These are phyloP conservation scores for Halcyon senegalensis DNA, from an alignment of 2,113 vertebrate genomes.

Conservation along the genomic window DNA sequence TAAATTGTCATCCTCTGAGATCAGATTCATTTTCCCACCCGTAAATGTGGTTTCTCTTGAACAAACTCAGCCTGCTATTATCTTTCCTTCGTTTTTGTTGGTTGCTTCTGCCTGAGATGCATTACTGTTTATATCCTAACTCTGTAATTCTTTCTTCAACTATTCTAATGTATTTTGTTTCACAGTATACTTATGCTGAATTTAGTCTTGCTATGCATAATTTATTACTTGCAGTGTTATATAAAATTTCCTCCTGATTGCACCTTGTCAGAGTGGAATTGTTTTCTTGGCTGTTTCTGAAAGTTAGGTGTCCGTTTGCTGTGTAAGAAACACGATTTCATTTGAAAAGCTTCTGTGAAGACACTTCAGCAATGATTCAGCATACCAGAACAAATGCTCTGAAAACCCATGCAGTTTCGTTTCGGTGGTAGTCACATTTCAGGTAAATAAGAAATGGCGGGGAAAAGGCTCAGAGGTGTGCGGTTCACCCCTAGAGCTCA, in stretches of 20 bases:
- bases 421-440: not conserved
- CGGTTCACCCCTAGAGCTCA: not conserved
- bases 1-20: not conserved
- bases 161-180: constrained; percentile 63
- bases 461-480: not conserved
- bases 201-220: constrained; percentile 67
- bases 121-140: constrained; percentile 57
- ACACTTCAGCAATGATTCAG: not conserved
- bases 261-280: constrained; percentile 57
- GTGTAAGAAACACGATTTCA: not conserved
- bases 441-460: not conserved
- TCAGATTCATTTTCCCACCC: constrained; percentile 15
- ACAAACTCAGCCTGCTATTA: not conserved
- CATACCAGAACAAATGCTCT: not conserved
- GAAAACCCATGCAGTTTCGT: not conserved
- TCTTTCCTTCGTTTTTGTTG: constrained; percentile 48
- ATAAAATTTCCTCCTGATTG: constrained; percentile 66
- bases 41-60: constrained; percentile 51
- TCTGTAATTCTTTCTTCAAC: constrained; percentile 53
- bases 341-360: not conserved
- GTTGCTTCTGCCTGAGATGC: constrained; percentile 56
- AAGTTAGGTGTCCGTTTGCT: not conserved
- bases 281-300: constrained; percentile 30
- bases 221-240: constrained; percentile 61
- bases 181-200: constrained; percentile 52